Evolutionary conservation across 1,140 invertebrate species (phyloP).

Genomic region (Drosophila kepulauana): DNA sequence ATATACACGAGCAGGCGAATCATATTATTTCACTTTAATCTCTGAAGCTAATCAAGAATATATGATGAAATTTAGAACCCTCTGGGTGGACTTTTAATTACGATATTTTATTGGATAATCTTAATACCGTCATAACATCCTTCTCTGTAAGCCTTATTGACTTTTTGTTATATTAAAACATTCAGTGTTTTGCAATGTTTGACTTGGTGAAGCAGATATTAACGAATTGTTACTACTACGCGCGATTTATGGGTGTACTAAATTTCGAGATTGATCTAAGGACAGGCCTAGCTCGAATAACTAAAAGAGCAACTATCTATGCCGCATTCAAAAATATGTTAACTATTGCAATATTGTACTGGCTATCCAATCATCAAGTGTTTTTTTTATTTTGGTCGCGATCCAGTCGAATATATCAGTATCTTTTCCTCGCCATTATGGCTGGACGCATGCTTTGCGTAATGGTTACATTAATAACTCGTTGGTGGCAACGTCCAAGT

Average conservation of each 20-base stretch:
- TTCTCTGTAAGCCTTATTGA: background rate
- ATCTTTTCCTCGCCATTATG: slow-evolving; percentile 22
- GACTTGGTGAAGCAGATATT: slow-evolving; percentile 43
- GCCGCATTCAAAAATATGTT: slow-evolving; percentile 28
- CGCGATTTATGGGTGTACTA: slow-evolving; percentile 31
- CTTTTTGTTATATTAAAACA: background rate
- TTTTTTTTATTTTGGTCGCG: slow-evolving; percentile 7
- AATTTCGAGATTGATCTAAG: slow-evolving; percentile 56
- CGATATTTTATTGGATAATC: background rate
- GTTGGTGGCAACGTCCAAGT: slow-evolving; percentile 40
- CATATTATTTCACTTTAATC: no score
- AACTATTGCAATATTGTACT: slow-evolving; percentile 4
- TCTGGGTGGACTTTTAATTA: no score
- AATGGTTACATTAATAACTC: slow-evolving; percentile 24
- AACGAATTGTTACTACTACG: slow-evolving; percentile 44
- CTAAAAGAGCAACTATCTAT: slow-evolving; percentile 34
- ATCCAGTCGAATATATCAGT: slow-evolving; percentile 35
- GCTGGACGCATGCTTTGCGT: slow-evolving; percentile 27
- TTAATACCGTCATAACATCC: background rate
- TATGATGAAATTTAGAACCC: no score
- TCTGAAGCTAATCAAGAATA: no score
- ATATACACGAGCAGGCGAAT: no score
- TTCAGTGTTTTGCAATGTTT: slow-evolving; percentile 48
- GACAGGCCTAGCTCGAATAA: slow-evolving; percentile 36
- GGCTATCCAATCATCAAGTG: background rate